phyloP scores from a whole-genome alignment of 2,888 invertebrate genomes.

The Gymnocheta viridis region DNA sequence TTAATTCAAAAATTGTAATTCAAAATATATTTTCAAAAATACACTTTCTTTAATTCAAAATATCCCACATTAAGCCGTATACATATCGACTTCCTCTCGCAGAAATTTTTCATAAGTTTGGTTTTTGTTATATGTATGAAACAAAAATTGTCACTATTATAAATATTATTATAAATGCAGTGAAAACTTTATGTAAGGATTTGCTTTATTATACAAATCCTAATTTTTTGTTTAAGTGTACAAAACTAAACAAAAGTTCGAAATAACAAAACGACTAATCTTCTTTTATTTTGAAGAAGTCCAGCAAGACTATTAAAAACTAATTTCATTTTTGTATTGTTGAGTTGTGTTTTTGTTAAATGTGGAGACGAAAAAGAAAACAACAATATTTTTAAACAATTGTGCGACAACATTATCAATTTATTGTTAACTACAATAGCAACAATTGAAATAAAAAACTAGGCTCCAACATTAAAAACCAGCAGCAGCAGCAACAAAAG shows the following conservation, averaged over 20 bases:
- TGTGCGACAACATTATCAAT: conserved; percentile 68
- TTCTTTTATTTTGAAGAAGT: background rate
- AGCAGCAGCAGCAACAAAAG: conserved; percentile 29
- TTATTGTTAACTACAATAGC: conserved; percentile 52
- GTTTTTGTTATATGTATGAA: too few relatives aligned
- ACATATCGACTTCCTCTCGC: too few relatives aligned
- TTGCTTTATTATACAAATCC: too few relatives aligned
- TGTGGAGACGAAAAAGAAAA: background rate
- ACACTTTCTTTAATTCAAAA: too few relatives aligned
- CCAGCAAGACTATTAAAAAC: background rate
- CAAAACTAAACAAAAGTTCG: conserved; percentile 1
- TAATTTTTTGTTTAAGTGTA: conserved; percentile 3
- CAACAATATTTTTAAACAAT: conserved; percentile 44
- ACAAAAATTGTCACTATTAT: too few relatives aligned
- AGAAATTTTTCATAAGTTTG: too few relatives aligned
- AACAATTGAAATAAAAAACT: conserved; percentile 16
- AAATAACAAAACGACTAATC: background rate
- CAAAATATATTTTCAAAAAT: too few relatives aligned
- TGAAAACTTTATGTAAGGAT: too few relatives aligned
- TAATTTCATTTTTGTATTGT: conserved; percentile 16
- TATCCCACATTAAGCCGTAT: too few relatives aligned
- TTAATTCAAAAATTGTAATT: too few relatives aligned
- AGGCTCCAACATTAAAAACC: conserved; percentile 40
- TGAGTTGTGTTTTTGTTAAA: background rate
- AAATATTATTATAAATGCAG: too few relatives aligned